Evolutionary conservation across 2,113 vertebrate genomes (phyloP).

Genomic region (Strix uralensis): DNA sequence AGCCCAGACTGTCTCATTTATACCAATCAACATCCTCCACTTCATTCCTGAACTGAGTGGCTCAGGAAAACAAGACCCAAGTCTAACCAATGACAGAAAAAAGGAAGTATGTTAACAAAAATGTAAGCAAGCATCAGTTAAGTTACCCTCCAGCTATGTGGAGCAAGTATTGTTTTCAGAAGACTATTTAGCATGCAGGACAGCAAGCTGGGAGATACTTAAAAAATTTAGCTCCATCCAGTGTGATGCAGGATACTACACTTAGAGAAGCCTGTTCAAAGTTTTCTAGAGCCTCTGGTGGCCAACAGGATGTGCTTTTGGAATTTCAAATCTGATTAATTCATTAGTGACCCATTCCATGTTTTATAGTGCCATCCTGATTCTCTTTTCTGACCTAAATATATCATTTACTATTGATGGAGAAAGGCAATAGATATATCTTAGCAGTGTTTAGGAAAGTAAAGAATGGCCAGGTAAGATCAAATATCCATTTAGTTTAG

Average conservation of each 20-base stretch:
- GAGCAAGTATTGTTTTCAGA: not conserved
- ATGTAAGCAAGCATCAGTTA: not conserved
- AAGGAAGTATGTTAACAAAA: not conserved
- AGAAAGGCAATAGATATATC: not conserved
- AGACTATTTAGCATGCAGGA: not conserved
- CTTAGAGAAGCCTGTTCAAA: not conserved
- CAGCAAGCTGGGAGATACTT: not conserved
- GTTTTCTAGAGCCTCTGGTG: not conserved
- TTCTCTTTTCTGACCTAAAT: not conserved
- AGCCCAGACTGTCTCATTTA: constrained; percentile 19
- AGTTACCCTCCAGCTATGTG: not conserved
- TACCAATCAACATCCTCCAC: not conserved
- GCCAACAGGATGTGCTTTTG: accelerated
- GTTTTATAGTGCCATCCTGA: not conserved
- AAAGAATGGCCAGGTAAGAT: not conserved
- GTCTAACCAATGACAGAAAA: not conserved
- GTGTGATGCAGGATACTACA: not conserved
- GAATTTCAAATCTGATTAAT: not conserved
- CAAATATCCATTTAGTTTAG: not conserved
- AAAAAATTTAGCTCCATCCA: not conserved
- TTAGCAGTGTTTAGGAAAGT: not conserved
- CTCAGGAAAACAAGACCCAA: not conserved
- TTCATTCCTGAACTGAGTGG: not conserved
- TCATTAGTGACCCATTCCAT: not conserved
- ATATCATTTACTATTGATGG: not conserved